These are phyloP conservation scores for Phengaris arion DNA, from an alignment of 2,888 invertebrate genomes.

Conservation along the genomic window DNA sequence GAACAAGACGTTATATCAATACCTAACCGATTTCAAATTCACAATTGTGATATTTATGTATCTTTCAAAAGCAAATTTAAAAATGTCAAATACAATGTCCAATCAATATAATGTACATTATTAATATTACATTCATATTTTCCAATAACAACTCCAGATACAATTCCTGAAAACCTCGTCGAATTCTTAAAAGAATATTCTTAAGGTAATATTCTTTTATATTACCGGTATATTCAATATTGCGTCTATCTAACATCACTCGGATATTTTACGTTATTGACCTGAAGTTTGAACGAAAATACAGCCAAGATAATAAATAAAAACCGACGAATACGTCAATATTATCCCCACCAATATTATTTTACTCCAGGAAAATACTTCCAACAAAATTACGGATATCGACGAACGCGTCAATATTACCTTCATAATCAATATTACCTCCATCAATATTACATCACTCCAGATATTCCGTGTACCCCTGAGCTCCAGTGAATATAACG, in stretches of 20 bases:
- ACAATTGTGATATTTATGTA: neutral
- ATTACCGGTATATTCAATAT: neutral
- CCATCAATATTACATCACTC: constrained; percentile 43
- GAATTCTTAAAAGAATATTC: neutral
- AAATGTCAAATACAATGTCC: neutral
- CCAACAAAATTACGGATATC: too few relatives aligned
- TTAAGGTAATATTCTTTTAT: neutral
- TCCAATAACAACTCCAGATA: neutral
- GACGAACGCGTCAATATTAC: neutral
- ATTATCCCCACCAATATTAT: neutral
- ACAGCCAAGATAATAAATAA: too few relatives aligned
- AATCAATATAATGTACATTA: neutral
- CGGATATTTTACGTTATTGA: neutral
- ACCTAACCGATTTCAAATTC: neutral
- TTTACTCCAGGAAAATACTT: neutral
- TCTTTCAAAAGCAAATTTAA: neutral
- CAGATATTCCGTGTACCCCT: constrained; percentile 84
- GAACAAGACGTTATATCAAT: neutral
- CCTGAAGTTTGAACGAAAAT: too few relatives aligned
- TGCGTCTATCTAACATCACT: neutral
- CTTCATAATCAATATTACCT: constrained; percentile 29
- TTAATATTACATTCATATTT: too few relatives aligned
- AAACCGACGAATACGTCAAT: neutral
- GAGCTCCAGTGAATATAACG: constrained; percentile 94
- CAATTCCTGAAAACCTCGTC: neutral